Evolutionary conservation across 2,113 vertebrate genomes (phyloP).

Genomic region (Ranitomeya variabilis): DNA sequence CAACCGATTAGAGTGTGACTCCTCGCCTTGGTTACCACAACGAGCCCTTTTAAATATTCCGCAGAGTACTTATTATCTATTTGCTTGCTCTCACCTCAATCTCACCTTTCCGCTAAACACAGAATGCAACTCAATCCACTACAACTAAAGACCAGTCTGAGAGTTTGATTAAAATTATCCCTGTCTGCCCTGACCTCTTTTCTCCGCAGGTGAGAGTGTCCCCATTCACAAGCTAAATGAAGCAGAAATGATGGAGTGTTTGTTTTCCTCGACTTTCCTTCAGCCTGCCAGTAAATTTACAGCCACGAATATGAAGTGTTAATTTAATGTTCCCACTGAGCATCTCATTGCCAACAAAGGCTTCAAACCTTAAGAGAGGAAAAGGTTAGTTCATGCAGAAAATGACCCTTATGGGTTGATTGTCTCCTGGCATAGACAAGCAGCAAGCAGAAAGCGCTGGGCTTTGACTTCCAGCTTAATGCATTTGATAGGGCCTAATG

Average conservation of each 20-base stretch:
- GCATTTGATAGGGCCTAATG: constrained; percentile 75
- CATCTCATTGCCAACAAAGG: constrained; percentile 79
- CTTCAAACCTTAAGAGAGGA: constrained; percentile 75
- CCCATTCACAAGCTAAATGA: constrained; percentile 79
- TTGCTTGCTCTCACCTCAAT: constrained; percentile 70
- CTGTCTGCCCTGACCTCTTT: constrained; percentile 71
- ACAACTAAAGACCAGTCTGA: constrained; percentile 71
- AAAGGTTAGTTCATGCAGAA: constrained; percentile 88
- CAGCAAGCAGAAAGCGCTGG: constrained; percentile 75
- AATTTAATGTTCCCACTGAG: constrained; percentile 86
- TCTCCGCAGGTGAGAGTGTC: constrained; percentile 83
- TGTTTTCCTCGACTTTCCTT: constrained; percentile 82
- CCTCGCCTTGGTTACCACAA: constrained; percentile 46
- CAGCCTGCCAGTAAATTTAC: constrained; percentile 80
- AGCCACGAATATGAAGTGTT: constrained; percentile 81
- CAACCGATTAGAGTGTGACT: constrained; percentile 45
- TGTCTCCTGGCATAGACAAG: constrained; percentile 78
- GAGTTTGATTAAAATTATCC: constrained; percentile 73
- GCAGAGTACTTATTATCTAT: constrained; percentile 62
- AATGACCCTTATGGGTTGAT: constrained; percentile 89
- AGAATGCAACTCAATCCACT: constrained; percentile 70
- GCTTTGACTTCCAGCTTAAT: constrained; percentile 68
- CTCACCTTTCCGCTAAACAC: constrained; percentile 69
- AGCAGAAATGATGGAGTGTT: constrained; percentile 88
- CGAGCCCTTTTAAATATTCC: constrained; percentile 61